Percentiles rank a stretch among this genome's conserved stretches.
These are phyloP conservation scores for Procambarus virginalis DNA, from an alignment of 1,140 invertebrate species.

Conservation along the genomic window DNA sequence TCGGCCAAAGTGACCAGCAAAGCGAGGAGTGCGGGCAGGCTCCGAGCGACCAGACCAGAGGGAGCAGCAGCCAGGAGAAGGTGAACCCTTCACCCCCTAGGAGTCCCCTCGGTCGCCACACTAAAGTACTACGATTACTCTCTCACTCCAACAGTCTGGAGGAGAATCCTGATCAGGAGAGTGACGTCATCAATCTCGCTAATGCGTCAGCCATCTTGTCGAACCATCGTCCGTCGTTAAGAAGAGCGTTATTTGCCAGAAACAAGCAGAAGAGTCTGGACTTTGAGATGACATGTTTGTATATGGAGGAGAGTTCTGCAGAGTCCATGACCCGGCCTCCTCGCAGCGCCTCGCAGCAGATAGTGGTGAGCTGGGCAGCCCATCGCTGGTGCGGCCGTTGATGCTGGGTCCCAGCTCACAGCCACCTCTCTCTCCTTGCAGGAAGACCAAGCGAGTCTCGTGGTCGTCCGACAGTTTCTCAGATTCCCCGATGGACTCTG, in stretches of 20 bases:
- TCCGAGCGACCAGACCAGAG: not conserved
- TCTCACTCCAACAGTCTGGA: slow-evolving; percentile 48
- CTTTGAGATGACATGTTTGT: slow-evolving; percentile 48
- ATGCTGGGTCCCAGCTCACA: slow-evolving; percentile 17
- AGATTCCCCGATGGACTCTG: slow-evolving; percentile 57
- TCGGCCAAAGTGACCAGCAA: not conserved
- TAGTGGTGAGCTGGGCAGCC: slow-evolving; percentile 52
- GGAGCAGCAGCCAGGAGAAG: not conserved
- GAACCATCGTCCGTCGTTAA: slow-evolving; percentile 50
- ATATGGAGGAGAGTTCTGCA: not conserved
- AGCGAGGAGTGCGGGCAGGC: not conserved
- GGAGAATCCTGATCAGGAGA: slow-evolving; percentile 11
- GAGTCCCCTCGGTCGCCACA: slow-evolving; percentile 35
- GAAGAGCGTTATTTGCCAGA: slow-evolving; percentile 60
- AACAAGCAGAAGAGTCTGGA: slow-evolving; percentile 68
- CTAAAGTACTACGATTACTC: slow-evolving; percentile 2
- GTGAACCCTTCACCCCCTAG: slow-evolving; percentile 17
- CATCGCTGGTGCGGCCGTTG: slow-evolving; percentile 56
- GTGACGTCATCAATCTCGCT: not conserved
- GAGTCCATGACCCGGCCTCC: slow-evolving; percentile 21
- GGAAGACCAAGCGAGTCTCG: slow-evolving; percentile 62
- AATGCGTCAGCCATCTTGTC: not conserved
- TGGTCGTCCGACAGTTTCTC: slow-evolving; percentile 68
- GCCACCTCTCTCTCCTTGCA: slow-evolving; percentile 54
- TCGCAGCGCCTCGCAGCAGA: slow-evolving; percentile 60